Percentiles rank a stretch among this genome's conserved stretches.
These are phyloP conservation scores for Amazona vittata DNA, from an alignment of 2,113 vertebrate species.

Conservation along the genomic window DNA sequence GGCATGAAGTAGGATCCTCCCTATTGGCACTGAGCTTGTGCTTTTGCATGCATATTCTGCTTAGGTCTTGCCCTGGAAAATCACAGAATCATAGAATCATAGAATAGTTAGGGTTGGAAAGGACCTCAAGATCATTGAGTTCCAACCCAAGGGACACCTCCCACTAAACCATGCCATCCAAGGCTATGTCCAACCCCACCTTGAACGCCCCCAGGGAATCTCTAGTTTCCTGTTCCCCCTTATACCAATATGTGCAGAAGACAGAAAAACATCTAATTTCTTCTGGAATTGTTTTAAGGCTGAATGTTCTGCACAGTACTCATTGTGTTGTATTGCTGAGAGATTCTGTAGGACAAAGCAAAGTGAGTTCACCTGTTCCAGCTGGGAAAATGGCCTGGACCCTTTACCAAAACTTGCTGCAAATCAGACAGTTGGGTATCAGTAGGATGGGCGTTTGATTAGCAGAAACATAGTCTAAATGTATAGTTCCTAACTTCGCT, in stretches of 20 bases:
- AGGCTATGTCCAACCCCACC: too few relatives aligned
- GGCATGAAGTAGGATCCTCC: neutral
- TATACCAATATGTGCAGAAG: fast-evolving
- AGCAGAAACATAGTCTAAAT: fast-evolving
- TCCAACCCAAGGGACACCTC: too few relatives aligned
- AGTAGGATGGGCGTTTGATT: fast-evolving
- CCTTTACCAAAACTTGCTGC: neutral
- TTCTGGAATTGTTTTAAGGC: neutral
- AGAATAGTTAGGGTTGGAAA: too few relatives aligned
- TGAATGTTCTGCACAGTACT: neutral
- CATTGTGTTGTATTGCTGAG: neutral
- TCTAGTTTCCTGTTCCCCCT: neutral
- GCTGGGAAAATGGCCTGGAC: neutral
- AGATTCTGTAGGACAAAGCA: neutral
- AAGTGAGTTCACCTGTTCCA: neutral
- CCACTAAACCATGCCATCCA: too few relatives aligned
- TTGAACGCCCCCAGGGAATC: too few relatives aligned
- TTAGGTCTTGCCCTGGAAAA: neutral
- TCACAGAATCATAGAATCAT: too few relatives aligned
- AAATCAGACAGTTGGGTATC: neutral
- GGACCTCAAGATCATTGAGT: too few relatives aligned
- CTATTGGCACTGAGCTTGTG: neutral
- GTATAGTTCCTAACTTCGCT: fast-evolving
- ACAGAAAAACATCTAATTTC: neutral
- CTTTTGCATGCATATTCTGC: neutral